A percentile compares a stretch with the other conserved stretches of the same genome.
phyloP scores from a whole-genome alignment of 2,113 vertebrate species.

The Charadrius vociferus region DNA sequence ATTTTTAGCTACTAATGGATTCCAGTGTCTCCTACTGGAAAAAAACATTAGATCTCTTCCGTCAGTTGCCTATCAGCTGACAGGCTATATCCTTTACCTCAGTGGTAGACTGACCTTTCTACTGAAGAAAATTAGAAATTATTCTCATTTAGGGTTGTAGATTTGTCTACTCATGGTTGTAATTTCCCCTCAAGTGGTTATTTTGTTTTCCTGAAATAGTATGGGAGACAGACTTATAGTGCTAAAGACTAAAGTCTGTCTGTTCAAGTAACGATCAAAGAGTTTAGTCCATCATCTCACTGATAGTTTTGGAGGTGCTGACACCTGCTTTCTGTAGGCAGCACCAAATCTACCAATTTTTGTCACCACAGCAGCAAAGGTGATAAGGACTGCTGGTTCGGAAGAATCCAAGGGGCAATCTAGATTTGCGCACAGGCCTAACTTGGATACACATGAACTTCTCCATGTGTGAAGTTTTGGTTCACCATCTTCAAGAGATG shows the following conservation, averaged over 20 bases:
- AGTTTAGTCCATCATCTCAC: background rate
- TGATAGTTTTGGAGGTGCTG: background rate
- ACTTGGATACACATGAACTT: background rate
- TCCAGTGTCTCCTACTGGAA: background rate
- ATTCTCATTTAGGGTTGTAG: background rate
- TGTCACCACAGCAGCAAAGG: background rate
- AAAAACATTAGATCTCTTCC: background rate
- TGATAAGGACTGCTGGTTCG: background rate
- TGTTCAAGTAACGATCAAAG: background rate
- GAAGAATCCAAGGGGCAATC: background rate
- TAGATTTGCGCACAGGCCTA: background rate
- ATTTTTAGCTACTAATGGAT: background rate
- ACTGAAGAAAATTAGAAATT: background rate
- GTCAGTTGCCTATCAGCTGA: background rate
- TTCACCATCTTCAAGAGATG: background rate
- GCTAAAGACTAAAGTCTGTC: background rate
- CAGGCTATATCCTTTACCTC: background rate
- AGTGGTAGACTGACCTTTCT: background rate
- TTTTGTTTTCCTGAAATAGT: background rate
- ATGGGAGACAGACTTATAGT: background rate
- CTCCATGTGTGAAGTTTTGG: accelerated
- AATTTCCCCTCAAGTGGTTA: background rate
- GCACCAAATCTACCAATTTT: background rate
- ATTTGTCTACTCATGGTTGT: background rate
- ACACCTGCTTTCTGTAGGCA: background rate